These are phyloP conservation scores for Buceros bicornis DNA, from an alignment of 2,797 vertebrate genomes.

Conservation along the genomic window DNA sequence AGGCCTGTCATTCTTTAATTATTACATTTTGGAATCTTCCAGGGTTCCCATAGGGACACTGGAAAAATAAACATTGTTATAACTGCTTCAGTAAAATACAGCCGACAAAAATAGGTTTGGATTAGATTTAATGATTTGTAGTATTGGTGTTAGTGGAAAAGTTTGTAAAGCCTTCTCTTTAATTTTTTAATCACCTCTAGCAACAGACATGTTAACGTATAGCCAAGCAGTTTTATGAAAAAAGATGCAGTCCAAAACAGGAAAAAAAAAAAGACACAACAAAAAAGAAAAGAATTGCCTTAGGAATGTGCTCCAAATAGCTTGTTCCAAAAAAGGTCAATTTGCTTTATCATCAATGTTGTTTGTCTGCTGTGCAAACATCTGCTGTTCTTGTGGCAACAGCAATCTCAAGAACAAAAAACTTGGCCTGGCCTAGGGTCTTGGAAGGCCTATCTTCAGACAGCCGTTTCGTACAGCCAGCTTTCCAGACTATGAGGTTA, in stretches of 20 bases:
- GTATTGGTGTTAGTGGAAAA: neutral
- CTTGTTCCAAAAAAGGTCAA: conserved; percentile 41
- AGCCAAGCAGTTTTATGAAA: neutral
- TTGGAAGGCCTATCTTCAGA: conserved; percentile 22
- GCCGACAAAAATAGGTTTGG: conserved; percentile 5
- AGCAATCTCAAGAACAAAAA: neutral
- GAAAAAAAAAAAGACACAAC: neutral
- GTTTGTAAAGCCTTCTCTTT: neutral
- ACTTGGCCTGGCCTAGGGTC: neutral
- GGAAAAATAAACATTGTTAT: conserved; percentile 55
- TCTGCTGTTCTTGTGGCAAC: conserved; percentile 46
- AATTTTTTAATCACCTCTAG: conserved; percentile 18
- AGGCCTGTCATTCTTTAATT: conserved; percentile 57
- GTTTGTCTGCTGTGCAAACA: conserved; percentile 59
- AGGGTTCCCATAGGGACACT: conserved; percentile 62
- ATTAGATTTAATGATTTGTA: neutral
- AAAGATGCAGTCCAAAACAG: neutral
- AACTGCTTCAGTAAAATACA: conserved; percentile 26
- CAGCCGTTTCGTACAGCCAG: neutral
- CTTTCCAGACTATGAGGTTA: conserved; percentile 10
- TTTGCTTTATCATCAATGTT: conserved; percentile 49
- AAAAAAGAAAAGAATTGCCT: neutral
- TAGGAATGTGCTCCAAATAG: conserved; percentile 28
- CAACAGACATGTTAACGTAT: neutral
- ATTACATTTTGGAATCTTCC: conserved; percentile 52